Percentiles rank a stretch among this genome's conserved stretches.
Evolutionary conservation across 1,140 invertebrate genomes (phyloP).

Genomic region (Drosophila malerkotliana): DNA sequence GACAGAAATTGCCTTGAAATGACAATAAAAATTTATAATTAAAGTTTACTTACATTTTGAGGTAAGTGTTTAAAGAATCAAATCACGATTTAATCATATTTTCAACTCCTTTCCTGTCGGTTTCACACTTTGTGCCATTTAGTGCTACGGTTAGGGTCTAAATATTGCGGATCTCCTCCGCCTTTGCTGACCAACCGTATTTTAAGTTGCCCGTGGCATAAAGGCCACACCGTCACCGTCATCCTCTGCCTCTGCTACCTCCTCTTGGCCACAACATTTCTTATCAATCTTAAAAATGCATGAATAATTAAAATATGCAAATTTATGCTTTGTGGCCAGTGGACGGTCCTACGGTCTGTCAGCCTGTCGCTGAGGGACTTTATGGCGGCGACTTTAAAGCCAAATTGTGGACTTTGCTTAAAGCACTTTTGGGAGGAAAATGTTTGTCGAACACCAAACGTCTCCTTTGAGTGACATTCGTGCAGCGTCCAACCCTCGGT

Average conservation of each 20-base stretch:
- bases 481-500: background rate
- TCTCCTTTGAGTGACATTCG: slow-evolving; percentile 32
- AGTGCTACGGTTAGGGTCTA: background rate
- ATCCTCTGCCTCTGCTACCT: background rate
- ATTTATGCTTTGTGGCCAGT: slow-evolving; percentile 69
- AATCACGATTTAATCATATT: slow-evolving; percentile 16
- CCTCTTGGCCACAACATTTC: slow-evolving; percentile 46
- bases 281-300: slow-evolving; percentile 82
- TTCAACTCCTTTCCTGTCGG: slow-evolving; percentile 25
- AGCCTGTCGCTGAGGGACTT: slow-evolving; percentile 3
- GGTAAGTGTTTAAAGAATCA: background rate
- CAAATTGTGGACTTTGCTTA: slow-evolving; percentile 33
- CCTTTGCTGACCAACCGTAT: slow-evolving; percentile 27
- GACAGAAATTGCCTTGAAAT: background rate
- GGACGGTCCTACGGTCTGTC: slow-evolving; percentile 3
- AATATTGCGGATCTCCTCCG: slow-evolving; percentile 12
- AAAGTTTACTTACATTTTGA: background rate
- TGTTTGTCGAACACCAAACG: slow-evolving; percentile 58
- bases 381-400: slow-evolving; percentile 44
- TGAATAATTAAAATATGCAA: slow-evolving; percentile 82
- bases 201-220: slow-evolving; percentile 29
- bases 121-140: slow-evolving; percentile 13
- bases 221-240: slow-evolving; percentile 6
- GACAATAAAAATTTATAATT: background rate
- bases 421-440: slow-evolving; percentile 39